Evolutionary conservation across 2,113 vertebrate genomes (phyloP).

Genomic region (Odobenus rosmarus): DNA sequence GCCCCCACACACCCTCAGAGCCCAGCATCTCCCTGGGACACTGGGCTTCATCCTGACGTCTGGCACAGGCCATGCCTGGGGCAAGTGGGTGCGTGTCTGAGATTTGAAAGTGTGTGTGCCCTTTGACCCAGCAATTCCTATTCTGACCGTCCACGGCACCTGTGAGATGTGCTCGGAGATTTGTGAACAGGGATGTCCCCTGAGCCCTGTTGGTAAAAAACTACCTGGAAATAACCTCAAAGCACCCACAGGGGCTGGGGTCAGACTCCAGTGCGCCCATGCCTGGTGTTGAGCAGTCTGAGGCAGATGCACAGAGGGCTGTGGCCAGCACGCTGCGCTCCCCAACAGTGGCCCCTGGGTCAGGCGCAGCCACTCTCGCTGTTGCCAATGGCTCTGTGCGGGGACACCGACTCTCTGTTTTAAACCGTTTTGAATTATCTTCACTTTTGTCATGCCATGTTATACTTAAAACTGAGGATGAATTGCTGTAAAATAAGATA

Average conservation of each 20-base stretch:
- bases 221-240: not conserved
- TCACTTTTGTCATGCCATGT: not conserved
- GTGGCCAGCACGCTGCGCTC: fast-evolving
- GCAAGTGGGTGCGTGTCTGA: not conserved
- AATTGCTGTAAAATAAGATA: not conserved
- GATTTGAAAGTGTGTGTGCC: not conserved
- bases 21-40: not conserved
- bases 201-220: not conserved
- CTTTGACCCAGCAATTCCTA: not conserved
- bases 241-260: not conserved
- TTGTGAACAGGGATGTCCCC: not conserved
- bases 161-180: not conserved
- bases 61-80: not conserved
- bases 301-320: not conserved
- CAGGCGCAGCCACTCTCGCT: too few species aligned
- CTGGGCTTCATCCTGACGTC: not conserved
- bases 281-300: fast-evolving
- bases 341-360: too few species aligned
- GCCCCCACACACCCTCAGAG: not conserved
- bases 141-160: not conserved
- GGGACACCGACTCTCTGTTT: not conserved
- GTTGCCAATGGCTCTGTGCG: not conserved
- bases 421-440: fast-evolving
- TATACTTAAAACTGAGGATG: not conserved
- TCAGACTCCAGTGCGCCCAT: not conserved